phyloP scores from a whole-genome alignment of 2,888 invertebrate genomes.

The Hofmannophila pseudospretella region DNA sequence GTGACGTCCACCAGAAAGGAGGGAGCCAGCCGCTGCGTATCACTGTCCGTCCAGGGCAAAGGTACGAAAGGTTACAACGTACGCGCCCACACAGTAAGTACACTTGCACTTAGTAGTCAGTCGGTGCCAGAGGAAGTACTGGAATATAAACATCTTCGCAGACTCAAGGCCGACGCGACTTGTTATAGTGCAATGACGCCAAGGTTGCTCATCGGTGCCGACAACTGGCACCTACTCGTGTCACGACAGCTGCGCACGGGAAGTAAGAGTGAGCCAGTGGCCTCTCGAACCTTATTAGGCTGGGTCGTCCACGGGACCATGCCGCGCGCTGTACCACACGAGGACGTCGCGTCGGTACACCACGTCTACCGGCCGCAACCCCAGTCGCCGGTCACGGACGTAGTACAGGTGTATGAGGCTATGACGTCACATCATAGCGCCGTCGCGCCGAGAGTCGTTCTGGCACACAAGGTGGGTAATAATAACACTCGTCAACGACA shows the following conservation, averaged over 20 bases:
- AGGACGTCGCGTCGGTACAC: neutral
- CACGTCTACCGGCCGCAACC: neutral
- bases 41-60: neutral
- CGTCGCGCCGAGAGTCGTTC: too few species aligned
- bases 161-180: neutral
- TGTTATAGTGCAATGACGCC: neutral
- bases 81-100: neutral
- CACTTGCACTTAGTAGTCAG: neutral
- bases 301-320: neutral
- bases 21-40: neutral
- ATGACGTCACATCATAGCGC: too few species aligned
- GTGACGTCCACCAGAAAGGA: neutral
- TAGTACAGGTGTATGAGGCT: too few species aligned
- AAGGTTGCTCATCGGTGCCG: neutral
- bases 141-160: neutral
- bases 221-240: constrained; percentile 1
- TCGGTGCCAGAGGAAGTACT: neutral
- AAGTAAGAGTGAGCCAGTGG: neutral
- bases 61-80: neutral
- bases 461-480: too few species aligned
- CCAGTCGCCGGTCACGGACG: too few species aligned
- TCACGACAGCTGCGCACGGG: neutral
- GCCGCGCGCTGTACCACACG: neutral
- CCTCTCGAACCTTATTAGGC: neutral
- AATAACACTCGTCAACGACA: too few species aligned